Percentiles rank a stretch among this genome's conserved stretches.
phyloP scores from a whole-genome alignment of 2,888 invertebrate species.

The Philereme transversata region DNA sequence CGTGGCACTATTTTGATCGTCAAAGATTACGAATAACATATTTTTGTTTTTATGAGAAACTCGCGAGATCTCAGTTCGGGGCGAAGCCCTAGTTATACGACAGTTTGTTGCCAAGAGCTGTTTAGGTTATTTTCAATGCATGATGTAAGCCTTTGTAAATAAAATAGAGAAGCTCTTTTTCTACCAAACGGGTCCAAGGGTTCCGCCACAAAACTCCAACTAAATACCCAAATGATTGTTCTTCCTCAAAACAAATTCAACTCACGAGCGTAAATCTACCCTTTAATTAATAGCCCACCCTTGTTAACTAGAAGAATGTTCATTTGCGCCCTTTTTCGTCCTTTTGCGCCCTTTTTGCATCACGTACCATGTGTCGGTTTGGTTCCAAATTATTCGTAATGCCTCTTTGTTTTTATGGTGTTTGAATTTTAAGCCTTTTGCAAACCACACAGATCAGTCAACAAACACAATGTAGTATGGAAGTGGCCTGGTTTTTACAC shows the following conservation, averaged over 20 bases:
- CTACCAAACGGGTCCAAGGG: slow-evolving; percentile 4
- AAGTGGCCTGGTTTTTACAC: too few relatives aligned
- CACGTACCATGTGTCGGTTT: slow-evolving; percentile 20
- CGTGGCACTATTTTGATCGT: too few relatives aligned
- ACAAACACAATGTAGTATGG: too few relatives aligned
- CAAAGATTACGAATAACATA: too few relatives aligned
- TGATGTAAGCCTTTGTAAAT: too few relatives aligned
- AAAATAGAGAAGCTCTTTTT: slow-evolving; percentile 5
- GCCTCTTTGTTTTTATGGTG: slow-evolving; percentile 19
- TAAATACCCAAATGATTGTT: slow-evolving; percentile 33
- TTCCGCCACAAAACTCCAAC: slow-evolving; percentile 15
- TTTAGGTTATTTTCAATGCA: too few relatives aligned
- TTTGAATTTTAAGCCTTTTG: slow-evolving; percentile 12
- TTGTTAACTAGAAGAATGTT: slow-evolving; percentile 43
- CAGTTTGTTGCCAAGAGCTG: too few relatives aligned
- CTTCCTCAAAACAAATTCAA: slow-evolving; percentile 39
- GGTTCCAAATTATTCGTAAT: slow-evolving; percentile 22
- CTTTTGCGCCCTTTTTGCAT: slow-evolving; percentile 24
- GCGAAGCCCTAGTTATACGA: too few relatives aligned
- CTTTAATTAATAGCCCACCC: slow-evolving; percentile 44
- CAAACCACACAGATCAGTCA: background rate
- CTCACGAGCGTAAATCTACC: slow-evolving; percentile 37
- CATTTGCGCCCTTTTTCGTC: slow-evolving; percentile 37
- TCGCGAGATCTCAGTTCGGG: too few relatives aligned
- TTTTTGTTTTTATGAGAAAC: too few relatives aligned